Evolutionary conservation across 1,140 invertebrate genomes (phyloP), one percentile per base, ranked within the genome.

Genomic region (Meloidogyne hapla): DNA sequence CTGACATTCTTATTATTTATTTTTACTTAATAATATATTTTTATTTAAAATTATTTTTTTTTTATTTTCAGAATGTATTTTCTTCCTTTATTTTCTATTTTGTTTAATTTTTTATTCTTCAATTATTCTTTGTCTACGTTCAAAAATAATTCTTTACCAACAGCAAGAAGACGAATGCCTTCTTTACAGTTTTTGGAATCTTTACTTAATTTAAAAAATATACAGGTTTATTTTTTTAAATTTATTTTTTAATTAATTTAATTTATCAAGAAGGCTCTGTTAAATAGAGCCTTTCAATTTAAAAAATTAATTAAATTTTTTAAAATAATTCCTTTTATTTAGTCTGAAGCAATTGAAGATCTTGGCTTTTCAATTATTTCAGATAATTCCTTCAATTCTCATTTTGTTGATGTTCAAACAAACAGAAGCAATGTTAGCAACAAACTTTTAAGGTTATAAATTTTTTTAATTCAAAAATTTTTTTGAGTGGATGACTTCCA

Each of bases 181-280:
- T 56, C 77, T 1, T 61, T 80, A 13, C 26, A 81, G 18, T 81
- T 81, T 72, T 69, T 80, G 40, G 79, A 80, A 56, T 76, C 79
- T 21, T 38, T 80, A n/a, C 62, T 80, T n/a, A 76, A 56, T 56
- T 45, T 80, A 15, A 81, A 78, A 42, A 63, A 78, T 70, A 63
- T 78, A 21, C 21, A 70, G 21, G 64, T 78, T 45, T 21, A 33
- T 6, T 18, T 63, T 61, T 79, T 21, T 42, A 10, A n/a, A 18
- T 26, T 9, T 18, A 5, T 0, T 48, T 71, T 21, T 71, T 23
- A 12, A 10, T n/a, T 42, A n/a, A n/a, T n/a, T n/a, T n/a, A n/a
- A n/a, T n/a, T n/a, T n/a, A n/a, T n/a, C n/a, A n/a, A n/a, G n/a
- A n/a, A n/a, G n/a, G n/a, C n/a, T n/a, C n/a, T n/a, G n/a, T n/a